Base-by-base conservation (phyloP, 2,113 vertebrate species). In the Cyanoramphus novaezelandiae region DNA sequence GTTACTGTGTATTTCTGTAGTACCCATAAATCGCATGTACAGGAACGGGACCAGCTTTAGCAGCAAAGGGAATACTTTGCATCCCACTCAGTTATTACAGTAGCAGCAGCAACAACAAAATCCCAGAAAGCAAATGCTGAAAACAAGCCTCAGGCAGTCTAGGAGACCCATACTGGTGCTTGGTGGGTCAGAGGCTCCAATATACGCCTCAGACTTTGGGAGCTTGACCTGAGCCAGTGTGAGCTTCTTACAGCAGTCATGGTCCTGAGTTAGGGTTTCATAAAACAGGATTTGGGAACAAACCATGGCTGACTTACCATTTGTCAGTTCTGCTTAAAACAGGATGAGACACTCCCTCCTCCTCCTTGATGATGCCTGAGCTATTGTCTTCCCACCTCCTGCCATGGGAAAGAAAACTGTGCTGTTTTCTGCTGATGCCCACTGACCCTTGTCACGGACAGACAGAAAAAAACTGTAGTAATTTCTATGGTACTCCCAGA, bases 191-290 rank as follows among this genome's bases (percentile, higher is more conserved):
- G 62, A 46, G 25, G 13, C 29, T 94, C 53, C 3, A 1, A 2
- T 6, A 80, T 3, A 0, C 43, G 31, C 33, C n/a, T 70, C 52
- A 41, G 1, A 21, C 4, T 55, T 55, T 1, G 4, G 19, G 57
- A 90, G 9, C 13, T 68, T 86, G 16, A 53, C 43, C 23, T 25
- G 21, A 63, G 52, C 52, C 33, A 27, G 25, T 49, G 23, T 0
- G 7, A 75, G 13, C 35, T 79, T 53, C 35, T 37, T 59, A 33
- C 12, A 41, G 46, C 29, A 49, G 35, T 35, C 10, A 39, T 11
- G 53, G 60, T 59, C n/a, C 65, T 1, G 0, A 82, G 15, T 6
- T 4, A 2, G 6, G 13, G 9, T 72, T 79, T 82, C 17, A 3
- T 33, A 85, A 64, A 9, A 44, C 17, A 35, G 25, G 10, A 55